Evolutionary conservation across 2,113 vertebrate species (phyloP).

Genomic region (Chroicocephalus ridibundus): DNA sequence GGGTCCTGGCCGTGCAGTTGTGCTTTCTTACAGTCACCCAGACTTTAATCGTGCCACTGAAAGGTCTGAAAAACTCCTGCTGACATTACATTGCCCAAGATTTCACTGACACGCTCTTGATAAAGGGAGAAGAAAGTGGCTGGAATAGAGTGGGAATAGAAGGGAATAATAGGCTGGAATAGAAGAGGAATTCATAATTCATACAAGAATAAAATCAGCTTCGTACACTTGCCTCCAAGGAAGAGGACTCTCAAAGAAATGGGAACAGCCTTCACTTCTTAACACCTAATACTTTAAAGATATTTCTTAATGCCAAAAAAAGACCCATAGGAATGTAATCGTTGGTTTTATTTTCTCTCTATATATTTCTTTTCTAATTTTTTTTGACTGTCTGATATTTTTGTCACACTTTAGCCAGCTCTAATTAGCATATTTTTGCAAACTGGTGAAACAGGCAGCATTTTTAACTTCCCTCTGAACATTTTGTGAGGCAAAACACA

Average conservation of each 20-base stretch:
- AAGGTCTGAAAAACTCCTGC: background rate
- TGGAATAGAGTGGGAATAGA: background rate
- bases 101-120: background rate
- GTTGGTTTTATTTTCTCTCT: background rate
- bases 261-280: background rate
- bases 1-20: background rate
- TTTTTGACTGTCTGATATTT: background rate
- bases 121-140: background rate
- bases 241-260: background rate
- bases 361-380: background rate
- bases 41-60: background rate
- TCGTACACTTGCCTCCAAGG: background rate
- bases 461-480: conserved; percentile 10
- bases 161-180: background rate
- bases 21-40: background rate
- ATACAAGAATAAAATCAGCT: background rate
- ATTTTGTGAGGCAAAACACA: conserved; percentile 55
- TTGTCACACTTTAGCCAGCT: background rate
- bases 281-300: background rate
- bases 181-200: background rate
- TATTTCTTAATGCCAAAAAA: background rate
- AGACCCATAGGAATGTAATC: background rate
- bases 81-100: background rate
- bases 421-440: conserved; percentile 31
- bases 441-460: conserved; percentile 1